Base-by-base conservation (phyloP, 2,797 vertebrate species). In the Lithobates sylvaticus region DNA sequence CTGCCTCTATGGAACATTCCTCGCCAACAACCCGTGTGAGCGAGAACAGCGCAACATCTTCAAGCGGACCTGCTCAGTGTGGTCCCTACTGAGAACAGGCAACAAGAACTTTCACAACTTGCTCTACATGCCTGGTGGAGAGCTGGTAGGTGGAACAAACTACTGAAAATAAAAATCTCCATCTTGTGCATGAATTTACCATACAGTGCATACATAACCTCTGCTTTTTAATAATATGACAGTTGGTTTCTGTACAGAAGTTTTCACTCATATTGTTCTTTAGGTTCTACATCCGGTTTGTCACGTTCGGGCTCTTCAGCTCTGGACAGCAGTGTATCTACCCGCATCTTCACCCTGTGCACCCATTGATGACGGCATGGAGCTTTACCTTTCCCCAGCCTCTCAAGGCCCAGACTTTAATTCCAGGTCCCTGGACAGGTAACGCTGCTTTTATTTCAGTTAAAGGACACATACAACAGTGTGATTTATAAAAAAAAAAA, bases 81-180 rank as follows among this genome's bases (percentile, higher is more conserved):
- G 98, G 98, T 99, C 98, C 16, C 95, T 99, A 77, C 95, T 99
- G 36, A 95, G 98, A 85, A 94, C 95, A 0, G 97, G 97, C 91
- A 99, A 99, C 93, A 99, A 99, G 94, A 99, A 98, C 94, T 99
- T 99, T 90, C 98, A 99, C 92, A 99, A 99, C 89, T 97, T 99
- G 85, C 97, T 99, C 85, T 99, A 99, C 76, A 97, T 98, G 91
- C 96, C 98, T 0, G 94, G 96, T 58, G 96, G 96, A 0, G 98
- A 99, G 87, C 95, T 97, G 97, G 98, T 99, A 91, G 91, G 88
- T 50, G 54, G 54, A 23, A 61, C 54, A 21, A 23, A 18, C 5
- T 47, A 47, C 44, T 47, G 2, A 13, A 47, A 2, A 47, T 10
- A 47, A 44, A 5, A 12, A 13, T 47, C 44, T 47, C 44, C 44